A percentile compares a stretch with the other conserved stretches of the same genome.
phyloP scores from a whole-genome alignment of 2,113 vertebrate genomes.

The Alligator sinensis region DNA sequence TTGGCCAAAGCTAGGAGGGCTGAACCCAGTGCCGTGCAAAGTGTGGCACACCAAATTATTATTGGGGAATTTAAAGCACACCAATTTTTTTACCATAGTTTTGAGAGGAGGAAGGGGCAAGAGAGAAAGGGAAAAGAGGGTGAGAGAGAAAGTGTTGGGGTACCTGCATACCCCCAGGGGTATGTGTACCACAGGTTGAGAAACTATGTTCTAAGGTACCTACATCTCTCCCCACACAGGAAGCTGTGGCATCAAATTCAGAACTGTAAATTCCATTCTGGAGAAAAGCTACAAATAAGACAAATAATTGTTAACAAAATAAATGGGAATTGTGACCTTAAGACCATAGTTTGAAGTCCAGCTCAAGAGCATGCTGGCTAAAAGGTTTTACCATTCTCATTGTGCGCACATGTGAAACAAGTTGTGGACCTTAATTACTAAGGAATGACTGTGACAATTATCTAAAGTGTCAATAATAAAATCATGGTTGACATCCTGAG shows the following conservation, averaged over 20 bases:
- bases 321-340: fast-evolving
- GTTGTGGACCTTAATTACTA: neutral
- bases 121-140: too few species aligned
- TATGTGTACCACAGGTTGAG: too few species aligned
- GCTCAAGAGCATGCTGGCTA: neutral
- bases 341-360: neutral
- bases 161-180: too few species aligned
- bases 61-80: too few species aligned
- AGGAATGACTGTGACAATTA: neutral
- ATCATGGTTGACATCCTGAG: neutral
- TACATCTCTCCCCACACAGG: fast-evolving
- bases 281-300: neutral
- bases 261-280: fast-evolving
- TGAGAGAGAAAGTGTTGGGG: too few species aligned
- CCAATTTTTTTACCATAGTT: too few species aligned
- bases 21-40: too few species aligned
- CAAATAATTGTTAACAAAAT: neutral
- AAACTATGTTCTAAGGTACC: too few species aligned
- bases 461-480: neutral
- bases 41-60: too few species aligned
- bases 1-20: too few species aligned
- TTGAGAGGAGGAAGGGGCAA: too few species aligned
- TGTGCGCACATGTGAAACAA: neutral
- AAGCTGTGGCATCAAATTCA: neutral
- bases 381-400: neutral